Base-by-base conservation (phyloP, 1,140 invertebrate species). In the Dryas iulia region DNA sequence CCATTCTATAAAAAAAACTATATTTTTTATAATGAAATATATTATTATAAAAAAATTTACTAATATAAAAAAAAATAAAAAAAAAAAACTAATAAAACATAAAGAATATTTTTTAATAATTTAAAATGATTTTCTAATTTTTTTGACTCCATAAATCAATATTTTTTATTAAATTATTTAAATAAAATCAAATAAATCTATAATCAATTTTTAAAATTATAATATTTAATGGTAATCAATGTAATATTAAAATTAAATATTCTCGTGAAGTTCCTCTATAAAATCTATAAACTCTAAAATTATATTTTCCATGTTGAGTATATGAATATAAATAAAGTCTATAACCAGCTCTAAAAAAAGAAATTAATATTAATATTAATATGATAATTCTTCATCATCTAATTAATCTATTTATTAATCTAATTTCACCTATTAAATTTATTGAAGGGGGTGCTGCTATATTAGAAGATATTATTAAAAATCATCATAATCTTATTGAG, bases 131-230 rank as follows among this genome's bases (percentile, higher is more conserved):
- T 66, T 76, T n/a, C 72, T 84, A 82, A 92, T 89, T 91, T 92
- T 80, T 87, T 90, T 93, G 90, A 93, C 71, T 72, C 91, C 93
- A 94, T 93, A 94, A 93, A 93, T 93, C 87, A 94, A 92, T 82
- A 93, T 94, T 94, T 94, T 79, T 28, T 91, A 74, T 84, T 93
- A 93, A 94, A 94, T 92, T 92, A 94, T 92, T 92, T 93, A 93
- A 93, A 89, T 92, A 82, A n/a, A n/a, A n/a, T n/a, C n/a, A n/a
- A n/a, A n/a, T n/a, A n/a, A n/a, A n/a, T n/a, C n/a, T n/a, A n/a
- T 82, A 88, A 77, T 92, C 90, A 79, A 86, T 77, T 80, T 93
- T 92, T 85, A 94, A 81, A 93, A 94, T 79, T 73, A 94, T 80
- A 71, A 94, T 76, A 93, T 93, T 93, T 91, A 94, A 91, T 78